These are phyloP conservation scores for Netelia melanura DNA, from an alignment of 2,888 invertebrate species.

Conservation along the genomic window DNA sequence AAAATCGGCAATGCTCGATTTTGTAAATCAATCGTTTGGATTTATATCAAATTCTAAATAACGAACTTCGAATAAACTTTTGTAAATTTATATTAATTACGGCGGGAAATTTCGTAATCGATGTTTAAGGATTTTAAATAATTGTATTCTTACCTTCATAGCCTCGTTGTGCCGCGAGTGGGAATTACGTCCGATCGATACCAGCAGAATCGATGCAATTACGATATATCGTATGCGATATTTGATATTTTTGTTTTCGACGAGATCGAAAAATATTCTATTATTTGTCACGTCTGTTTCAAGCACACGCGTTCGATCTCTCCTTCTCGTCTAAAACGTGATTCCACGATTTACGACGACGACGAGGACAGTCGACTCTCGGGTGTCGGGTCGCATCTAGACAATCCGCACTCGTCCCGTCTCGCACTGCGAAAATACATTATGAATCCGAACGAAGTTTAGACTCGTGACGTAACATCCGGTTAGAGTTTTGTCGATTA, in stretches of 20 bases:
- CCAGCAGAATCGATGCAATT: too few species aligned
- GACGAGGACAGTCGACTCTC: constrained; percentile 66
- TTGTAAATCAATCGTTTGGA: too few species aligned
- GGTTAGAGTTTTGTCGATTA: constrained; percentile 76
- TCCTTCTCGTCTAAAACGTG: constrained; percentile 29
- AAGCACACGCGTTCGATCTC: neutral
- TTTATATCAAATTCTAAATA: too few species aligned
- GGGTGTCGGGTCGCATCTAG: constrained; percentile 79
- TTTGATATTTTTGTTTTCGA: neutral
- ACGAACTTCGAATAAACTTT: too few species aligned
- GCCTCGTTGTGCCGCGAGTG: too few species aligned
- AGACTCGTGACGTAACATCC: constrained; percentile 79
- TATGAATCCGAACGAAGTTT: constrained; percentile 3
- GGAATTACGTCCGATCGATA: too few species aligned
- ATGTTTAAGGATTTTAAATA: too few species aligned
- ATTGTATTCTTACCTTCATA: too few species aligned
- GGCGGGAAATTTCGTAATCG: too few species aligned
- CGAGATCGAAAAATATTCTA: neutral
- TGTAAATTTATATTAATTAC: too few species aligned
- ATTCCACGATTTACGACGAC: constrained; percentile 23
- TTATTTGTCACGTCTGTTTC: constrained; percentile 21
- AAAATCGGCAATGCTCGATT: too few species aligned
- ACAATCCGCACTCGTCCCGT: constrained; percentile 75
- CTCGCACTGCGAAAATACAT: constrained; percentile 9
- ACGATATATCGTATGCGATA: too few species aligned